Conservation (phyloP, 2,113 vertebrate genomes). For the Papio anubis region DNA sequence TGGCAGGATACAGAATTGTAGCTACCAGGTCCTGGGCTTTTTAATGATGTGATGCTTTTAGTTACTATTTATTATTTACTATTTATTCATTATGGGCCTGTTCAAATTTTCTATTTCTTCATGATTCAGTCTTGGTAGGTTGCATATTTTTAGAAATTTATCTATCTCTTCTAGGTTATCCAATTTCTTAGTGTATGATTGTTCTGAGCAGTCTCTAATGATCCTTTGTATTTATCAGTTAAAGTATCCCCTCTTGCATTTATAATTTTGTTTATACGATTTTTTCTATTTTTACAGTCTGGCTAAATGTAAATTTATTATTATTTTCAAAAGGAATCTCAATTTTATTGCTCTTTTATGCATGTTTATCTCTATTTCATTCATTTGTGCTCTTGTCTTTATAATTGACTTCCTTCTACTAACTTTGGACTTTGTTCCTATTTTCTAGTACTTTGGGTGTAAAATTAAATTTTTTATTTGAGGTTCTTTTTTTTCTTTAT, state of each 20-base stretch:
- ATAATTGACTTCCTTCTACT: background rate
- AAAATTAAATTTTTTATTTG: background rate
- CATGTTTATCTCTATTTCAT: background rate
- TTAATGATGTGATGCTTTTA: background rate
- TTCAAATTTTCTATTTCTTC: background rate
- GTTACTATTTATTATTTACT: background rate
- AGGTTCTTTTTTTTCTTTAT: background rate
- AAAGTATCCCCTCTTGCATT: background rate
- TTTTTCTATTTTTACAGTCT: background rate
- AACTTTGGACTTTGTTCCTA: background rate
- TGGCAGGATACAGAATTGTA: background rate
- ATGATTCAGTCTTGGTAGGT: background rate
- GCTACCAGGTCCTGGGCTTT: background rate
- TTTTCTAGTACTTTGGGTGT: background rate
- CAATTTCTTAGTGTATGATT: background rate
- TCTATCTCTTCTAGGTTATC: background rate
- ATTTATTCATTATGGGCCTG: background rate
- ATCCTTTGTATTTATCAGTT: background rate
- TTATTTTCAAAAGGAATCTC: background rate
- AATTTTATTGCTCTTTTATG: background rate
- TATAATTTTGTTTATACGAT: background rate
- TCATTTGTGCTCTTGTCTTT: background rate
- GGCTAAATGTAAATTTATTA: background rate
- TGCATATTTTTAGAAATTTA: background rate
- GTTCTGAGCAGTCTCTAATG: background rate